phyloP scores from a whole-genome alignment of 2,888 invertebrate species.

The Melitaea athalia region DNA sequence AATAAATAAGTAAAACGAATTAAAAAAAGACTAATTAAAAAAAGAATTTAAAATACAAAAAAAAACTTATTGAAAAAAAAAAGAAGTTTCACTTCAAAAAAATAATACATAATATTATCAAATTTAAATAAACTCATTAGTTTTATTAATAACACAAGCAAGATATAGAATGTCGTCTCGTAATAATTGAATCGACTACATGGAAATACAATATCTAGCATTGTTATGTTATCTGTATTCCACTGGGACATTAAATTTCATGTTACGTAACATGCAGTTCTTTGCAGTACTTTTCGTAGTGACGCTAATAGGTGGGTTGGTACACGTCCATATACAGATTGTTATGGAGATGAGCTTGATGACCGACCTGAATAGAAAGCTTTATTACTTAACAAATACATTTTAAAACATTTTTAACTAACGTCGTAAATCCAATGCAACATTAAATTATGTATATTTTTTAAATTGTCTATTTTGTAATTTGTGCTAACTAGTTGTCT shows the following conservation, averaged over 20 bases:
- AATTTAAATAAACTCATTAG: no score
- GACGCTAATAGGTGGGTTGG: conserved; percentile 11
- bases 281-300: conserved; percentile 7
- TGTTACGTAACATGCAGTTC: neutral
- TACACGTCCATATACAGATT: conserved; percentile 16
- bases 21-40: no score
- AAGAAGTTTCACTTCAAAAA: no score
- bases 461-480: no score
- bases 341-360: conserved; percentile 21
- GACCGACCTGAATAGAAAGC: neutral
- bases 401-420: neutral
- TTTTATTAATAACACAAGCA: no score
- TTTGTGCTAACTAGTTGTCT: no score
- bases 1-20: no score
- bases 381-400: conserved; percentile 1
- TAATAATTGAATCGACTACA: neutral
- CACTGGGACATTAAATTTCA: neutral
- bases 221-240: neutral
- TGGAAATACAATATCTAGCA: neutral
- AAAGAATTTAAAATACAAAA: no score
- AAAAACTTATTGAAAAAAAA: no score
- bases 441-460: neutral
- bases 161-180: neutral
- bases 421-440: neutral
- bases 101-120: no score